Base-by-base conservation (phyloP, 2,888 invertebrate species). In the Cryptus armator region DNA sequence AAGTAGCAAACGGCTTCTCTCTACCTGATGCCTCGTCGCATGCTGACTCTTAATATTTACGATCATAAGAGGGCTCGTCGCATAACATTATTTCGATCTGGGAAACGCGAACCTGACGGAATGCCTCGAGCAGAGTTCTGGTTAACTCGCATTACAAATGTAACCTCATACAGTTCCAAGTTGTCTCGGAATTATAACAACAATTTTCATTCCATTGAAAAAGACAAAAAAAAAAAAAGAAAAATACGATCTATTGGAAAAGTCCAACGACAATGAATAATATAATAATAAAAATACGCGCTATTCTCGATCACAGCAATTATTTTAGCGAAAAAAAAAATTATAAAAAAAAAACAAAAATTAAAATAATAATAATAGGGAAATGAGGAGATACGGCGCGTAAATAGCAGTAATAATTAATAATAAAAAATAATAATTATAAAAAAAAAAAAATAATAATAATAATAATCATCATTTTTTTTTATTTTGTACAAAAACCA, bases 61-160 rank as follows among this genome's bases (percentile, higher is more conserved):
- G 92, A 93, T 92, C 92, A 92, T 93, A 92, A 92, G 92, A 90
- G 75, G 37, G 72, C 64, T 51, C 76, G 89, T 89, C 90, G 92
- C 92, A 92, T 93, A 90, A 87, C 93, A 93, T 93, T 93, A 93
- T 92, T 93, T 92, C 92, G 92, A 93, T 93, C 93, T 92, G 92
- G 92, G 93, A 93, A 93, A 93, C 91, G 89, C 91, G 91, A 92
- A 91, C 93, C 93, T 93, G 93, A 93, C 90, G 92, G 93, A 93
- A 93, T 93, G 93, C 91, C 74, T 68, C 83, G 79, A 77, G 83
- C 84, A 85, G 89, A 82, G 32, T 81, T 71, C 43, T 62, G 64
- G 64, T 76, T 56, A 24, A 19, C 53, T 70, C 74, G 71, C 79
- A 81, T 87, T 76, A 87, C 81, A 83, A 86, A 79, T 75, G 53